Percentiles rank a stretch among this genome's conserved stretches.
Evolutionary conservation across 2,888 invertebrate genomes (phyloP).

Genomic region (Lycia hirtaria): DNA sequence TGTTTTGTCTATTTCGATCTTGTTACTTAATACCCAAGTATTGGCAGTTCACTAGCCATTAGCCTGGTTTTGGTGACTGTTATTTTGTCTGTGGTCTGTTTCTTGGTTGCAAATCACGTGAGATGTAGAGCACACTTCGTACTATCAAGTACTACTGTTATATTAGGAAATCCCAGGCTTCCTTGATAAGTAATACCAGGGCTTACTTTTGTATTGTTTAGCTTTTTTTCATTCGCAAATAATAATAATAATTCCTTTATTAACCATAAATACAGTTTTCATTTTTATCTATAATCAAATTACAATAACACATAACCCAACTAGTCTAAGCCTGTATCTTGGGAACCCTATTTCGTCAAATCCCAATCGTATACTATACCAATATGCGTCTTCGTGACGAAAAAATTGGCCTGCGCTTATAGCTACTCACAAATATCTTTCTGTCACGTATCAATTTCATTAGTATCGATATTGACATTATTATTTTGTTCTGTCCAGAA

Average conservation of each 20-base stretch:
- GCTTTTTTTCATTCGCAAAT: too few relatives aligned
- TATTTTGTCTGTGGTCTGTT: neutral
- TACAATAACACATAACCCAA: too few relatives aligned
- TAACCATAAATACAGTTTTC: too few relatives aligned
- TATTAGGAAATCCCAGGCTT: constrained; percentile 7
- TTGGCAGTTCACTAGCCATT: constrained; percentile 20
- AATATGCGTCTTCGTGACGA: too few relatives aligned
- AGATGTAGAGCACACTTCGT: constrained; percentile 11
- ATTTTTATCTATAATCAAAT: too few relatives aligned
- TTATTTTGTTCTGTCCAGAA: too few relatives aligned
- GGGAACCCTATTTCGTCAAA: too few relatives aligned
- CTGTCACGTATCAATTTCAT: neutral
- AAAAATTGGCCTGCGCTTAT: too few relatives aligned
- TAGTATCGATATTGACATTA: neutral
- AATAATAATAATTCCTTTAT: too few relatives aligned
- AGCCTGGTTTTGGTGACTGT: constrained; percentile 9
- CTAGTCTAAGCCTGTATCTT: too few relatives aligned
- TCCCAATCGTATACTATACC: too few relatives aligned
- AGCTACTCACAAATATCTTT: neutral
- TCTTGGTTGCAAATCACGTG: constrained; percentile 11
- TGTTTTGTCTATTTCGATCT: constrained; percentile 36
- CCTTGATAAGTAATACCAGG: constrained; percentile 1
- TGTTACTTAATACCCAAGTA: constrained; percentile 29
- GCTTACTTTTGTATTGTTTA: constrained; percentile 5
- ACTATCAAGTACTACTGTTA: too few relatives aligned